These are phyloP conservation scores for Apeira syringaria DNA, from an alignment of 2,888 invertebrate species.

Conservation along the genomic window DNA sequence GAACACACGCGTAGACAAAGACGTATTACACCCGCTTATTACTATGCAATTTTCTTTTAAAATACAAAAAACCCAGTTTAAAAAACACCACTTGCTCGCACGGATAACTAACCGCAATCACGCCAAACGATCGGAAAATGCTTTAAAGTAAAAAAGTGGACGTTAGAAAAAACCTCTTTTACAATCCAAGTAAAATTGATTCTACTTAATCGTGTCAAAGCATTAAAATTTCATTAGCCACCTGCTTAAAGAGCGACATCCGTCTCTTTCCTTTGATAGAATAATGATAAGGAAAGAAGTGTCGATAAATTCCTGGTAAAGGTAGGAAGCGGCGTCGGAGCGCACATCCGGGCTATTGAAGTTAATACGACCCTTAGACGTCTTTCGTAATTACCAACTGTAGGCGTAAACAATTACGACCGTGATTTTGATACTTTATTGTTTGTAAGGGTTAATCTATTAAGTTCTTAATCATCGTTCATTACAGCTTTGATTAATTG, in stretches of 20 bases:
- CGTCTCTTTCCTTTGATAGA: constrained; percentile 34
- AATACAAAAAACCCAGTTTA: too few relatives aligned
- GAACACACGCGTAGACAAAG: constrained; percentile 42
- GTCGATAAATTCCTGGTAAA: constrained; percentile 42
- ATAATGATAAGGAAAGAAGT: constrained; percentile 41
- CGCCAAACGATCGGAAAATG: constrained; percentile 41
- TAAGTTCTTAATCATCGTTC: constrained; percentile 27
- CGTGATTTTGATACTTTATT: constrained; percentile 31
- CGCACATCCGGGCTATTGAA: constrained; percentile 65
- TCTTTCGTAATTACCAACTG: constrained; percentile 55
- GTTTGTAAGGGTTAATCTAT: constrained; percentile 30
- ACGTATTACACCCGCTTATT: constrained; percentile 40
- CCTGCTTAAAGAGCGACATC: constrained; percentile 44
- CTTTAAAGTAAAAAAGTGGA: constrained; percentile 45
- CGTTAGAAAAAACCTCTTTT: constrained; percentile 33
- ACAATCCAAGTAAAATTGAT: constrained; percentile 45
- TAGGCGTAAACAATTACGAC: constrained; percentile 53
- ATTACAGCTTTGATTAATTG: constrained; percentile 24
- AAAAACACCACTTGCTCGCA: constrained; percentile 35
- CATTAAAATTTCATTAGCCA: constrained; percentile 72
- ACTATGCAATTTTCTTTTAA: constrained; percentile 42
- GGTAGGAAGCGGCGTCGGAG: constrained; percentile 67
- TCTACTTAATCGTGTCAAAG: constrained; percentile 45
- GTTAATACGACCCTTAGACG: constrained; percentile 52
- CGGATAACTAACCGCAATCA: constrained; percentile 44